Evolutionary conservation across 2,888 invertebrate species (phyloP), one percentile per base, ranked within the genome.

Genomic region (Lasius platythorax): DNA sequence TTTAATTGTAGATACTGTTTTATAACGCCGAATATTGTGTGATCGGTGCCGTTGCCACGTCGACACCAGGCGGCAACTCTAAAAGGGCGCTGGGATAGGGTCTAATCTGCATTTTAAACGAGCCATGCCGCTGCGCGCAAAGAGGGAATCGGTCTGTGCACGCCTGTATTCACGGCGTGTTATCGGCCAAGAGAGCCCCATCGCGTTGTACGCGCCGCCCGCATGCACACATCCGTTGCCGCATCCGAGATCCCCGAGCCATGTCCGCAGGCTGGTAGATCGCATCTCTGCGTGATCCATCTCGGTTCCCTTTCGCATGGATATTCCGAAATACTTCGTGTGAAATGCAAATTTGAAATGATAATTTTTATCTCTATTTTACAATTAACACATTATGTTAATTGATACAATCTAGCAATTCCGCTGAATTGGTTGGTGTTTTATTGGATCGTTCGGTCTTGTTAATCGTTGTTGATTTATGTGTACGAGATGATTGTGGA

Each of bases 81-180:
- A 85, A 89, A 90, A 89, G 89, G 84, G 72, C 33, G 58, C 87
- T 89, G 88, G 88, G 76, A 76, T 89, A 88, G 83, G 85, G 88
- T 85, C 91, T 92, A 92, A 93, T 93, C 92, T 93, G 93, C 93
- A 93, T 93, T 93, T 93, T 93, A 93, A 93, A 93, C 92, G 92
- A 93, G 89, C 81, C 85, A 82, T 87, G 78, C 87, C 58, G 58
- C 50, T 18, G 40, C 46, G 64, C 74, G 73, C 74, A 63, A 74
- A 68, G 73, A 74, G 58, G 72, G 43, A 74, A 82, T 82, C 73
- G 82, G 61, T 74, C 74, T 74, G 66, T 82, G 82, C 84, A 64
- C 63, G 70, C 61, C 43, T 82, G 58, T 63, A 76, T 78, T 85
- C 84, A 84, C 53, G 72, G 58, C 68, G 73, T 82, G 78, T 86